These are phyloP conservation scores for Peromyscus attwateri DNA, from an alignment of 2,797 vertebrate genomes.

Conservation along the genomic window DNA sequence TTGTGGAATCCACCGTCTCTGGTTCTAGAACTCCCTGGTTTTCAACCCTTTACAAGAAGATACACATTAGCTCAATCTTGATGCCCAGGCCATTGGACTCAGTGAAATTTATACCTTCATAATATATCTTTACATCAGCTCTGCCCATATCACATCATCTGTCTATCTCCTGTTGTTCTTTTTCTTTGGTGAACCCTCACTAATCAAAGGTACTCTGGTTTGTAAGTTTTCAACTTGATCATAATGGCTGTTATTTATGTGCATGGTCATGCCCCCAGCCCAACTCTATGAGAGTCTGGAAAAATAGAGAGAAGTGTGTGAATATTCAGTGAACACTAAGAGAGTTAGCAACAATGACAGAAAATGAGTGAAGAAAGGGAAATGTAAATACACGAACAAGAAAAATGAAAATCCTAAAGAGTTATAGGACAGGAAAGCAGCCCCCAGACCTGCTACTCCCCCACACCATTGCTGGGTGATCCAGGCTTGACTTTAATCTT, in stretches of 20 bases:
- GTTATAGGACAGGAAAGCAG: neutral
- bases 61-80: neutral
- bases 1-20: no score
- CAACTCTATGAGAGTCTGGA: neutral
- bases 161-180: neutral
- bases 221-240: neutral
- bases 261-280: neutral
- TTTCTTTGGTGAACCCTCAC: neutral
- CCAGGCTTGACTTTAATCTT: slow-evolving; percentile 24
- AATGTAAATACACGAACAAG: neutral
- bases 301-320: neutral
- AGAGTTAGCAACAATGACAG: neutral
- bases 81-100: neutral
- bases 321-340: neutral
- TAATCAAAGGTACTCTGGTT: neutral
- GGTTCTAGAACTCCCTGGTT: neutral
- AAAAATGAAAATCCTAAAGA: neutral
- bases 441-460: neutral
- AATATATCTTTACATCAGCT: neutral
- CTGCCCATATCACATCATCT: neutral
- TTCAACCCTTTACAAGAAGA: neutral
- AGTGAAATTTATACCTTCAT: neutral
- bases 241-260: neutral
- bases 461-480: neutral
- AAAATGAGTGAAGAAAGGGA: neutral